Conservation (phyloP, 2,113 vertebrate genomes). For the Saiga tatarica region DNA sequence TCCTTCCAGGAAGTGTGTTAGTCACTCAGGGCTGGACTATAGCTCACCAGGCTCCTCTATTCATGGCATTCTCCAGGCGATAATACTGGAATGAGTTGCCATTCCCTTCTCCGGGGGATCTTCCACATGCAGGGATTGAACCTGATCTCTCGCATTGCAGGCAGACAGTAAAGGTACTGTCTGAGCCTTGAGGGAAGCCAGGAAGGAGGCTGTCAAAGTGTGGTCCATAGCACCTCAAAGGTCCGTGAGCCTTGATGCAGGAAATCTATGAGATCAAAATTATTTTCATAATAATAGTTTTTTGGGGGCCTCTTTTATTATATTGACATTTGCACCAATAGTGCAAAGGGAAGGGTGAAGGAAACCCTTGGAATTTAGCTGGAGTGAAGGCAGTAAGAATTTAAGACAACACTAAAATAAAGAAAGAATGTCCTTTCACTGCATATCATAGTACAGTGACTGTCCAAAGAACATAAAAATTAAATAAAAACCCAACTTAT, state of each 20-base stretch:
- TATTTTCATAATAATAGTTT: not conserved
- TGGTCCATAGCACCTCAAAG: not conserved
- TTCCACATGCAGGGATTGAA: not conserved
- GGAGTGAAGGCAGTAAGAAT: not conserved
- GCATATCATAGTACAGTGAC: not conserved
- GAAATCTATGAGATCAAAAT: not conserved
- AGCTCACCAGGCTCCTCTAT: not conserved
- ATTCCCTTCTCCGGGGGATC: not conserved
- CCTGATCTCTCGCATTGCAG: not conserved
- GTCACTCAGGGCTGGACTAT: not conserved
- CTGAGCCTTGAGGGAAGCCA: not conserved
- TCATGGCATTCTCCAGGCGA: not conserved
- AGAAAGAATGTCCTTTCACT: not conserved
- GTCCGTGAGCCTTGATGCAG: not conserved
- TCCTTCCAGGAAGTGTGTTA: not conserved
- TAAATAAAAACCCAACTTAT: not conserved
- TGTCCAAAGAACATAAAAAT: not conserved
- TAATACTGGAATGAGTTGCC: not conserved
- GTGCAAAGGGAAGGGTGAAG: not conserved
- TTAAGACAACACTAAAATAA: not conserved
- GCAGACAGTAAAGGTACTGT: not conserved
- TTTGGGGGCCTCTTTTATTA: not conserved
- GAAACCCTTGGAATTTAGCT: not conserved
- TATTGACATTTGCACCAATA: not conserved
- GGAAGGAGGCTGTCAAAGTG: not conserved